Conservation (phyloP, 2,797 vertebrate species). For the Protosalanx chinensis region DNA sequence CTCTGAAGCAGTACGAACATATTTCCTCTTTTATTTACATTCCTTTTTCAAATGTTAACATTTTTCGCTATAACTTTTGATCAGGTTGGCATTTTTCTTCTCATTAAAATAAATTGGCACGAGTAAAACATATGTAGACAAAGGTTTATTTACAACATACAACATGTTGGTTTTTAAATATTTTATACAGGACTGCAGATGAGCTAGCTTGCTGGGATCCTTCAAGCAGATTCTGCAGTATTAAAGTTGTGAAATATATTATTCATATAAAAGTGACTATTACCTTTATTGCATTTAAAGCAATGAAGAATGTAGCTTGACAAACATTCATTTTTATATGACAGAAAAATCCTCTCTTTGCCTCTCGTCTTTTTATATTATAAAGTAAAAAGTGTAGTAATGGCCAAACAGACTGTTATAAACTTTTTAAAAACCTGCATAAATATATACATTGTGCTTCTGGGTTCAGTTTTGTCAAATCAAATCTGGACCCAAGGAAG, state of each 20-base stretch:
- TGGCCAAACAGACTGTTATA: conserved; percentile 99
- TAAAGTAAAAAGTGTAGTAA: conserved; percentile 99
- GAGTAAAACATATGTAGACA: conserved; percentile 99
- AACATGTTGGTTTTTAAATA: conserved; percentile 99
- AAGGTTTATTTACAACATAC: conserved; percentile 99
- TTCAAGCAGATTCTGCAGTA: conserved; percentile 99
- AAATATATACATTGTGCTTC: conserved; percentile 99
- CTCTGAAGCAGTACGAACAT: conserved; percentile 85
- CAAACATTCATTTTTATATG: conserved; percentile 99
- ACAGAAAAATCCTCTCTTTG: conserved; percentile 93
- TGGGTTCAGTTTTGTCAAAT: conserved; percentile 94
- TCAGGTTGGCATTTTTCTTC: conserved; percentile 77
- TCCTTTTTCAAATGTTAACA: conserved; percentile 85
- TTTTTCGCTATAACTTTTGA: conserved; percentile 80
- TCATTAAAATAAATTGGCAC: conserved; percentile 96
- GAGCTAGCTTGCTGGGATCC: conserved; percentile 95
- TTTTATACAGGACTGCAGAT: conserved; percentile 99
- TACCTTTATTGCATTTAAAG: conserved; percentile 99
- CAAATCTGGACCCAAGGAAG: conserved; percentile 97
- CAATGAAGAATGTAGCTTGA: conserved; percentile 99
- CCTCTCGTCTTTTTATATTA: conserved; percentile 92
- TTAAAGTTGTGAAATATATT: conserved; percentile 99
- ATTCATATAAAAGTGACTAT: conserved; percentile 99
- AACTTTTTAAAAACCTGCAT: conserved; percentile 99
- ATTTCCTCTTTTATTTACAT: conserved; percentile 90